These are phyloP conservation scores for Galago senegalensis DNA, from an alignment of 2,797 vertebrate genomes.

Conservation along the genomic window DNA sequence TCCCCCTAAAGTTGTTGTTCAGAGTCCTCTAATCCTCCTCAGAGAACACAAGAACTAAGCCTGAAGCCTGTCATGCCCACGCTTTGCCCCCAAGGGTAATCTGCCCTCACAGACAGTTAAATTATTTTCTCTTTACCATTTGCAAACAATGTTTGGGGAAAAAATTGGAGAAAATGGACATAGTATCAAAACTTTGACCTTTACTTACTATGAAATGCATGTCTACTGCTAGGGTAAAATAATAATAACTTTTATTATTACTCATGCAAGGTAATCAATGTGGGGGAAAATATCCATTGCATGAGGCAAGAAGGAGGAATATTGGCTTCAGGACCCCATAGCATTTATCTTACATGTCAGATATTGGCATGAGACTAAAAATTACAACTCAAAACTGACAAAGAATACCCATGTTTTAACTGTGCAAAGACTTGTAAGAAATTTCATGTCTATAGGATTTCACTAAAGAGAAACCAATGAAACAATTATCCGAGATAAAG, in stretches of 20 bases:
- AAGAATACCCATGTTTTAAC: conserved; percentile 29
- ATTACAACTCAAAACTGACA: conserved; percentile 18
- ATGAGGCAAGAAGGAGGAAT: not conserved
- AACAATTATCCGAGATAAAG: not conserved
- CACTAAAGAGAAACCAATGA: conserved; percentile 15
- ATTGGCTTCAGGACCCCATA: not conserved
- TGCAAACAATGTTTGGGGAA: not conserved
- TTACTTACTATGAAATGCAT: not conserved
- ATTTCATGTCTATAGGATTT: not conserved
- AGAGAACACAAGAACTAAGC: conserved; percentile 24
- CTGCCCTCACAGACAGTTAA: not conserved
- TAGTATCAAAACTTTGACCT: not conserved
- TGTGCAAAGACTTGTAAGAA: not conserved
- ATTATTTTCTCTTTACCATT: not conserved
- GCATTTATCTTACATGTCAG: not conserved
- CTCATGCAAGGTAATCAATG: not conserved
- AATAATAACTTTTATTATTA: not conserved
- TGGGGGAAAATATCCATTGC: not conserved
- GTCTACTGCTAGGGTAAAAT: not conserved
- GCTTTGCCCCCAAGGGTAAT: not conserved
- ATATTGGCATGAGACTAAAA: not conserved
- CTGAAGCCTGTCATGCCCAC: not conserved
- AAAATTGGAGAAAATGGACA: not conserved
- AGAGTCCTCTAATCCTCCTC: conserved; percentile 56
- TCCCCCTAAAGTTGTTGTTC: conserved; percentile 53